Evolutionary conservation across 2,888 invertebrate genomes (phyloP).

Genomic region (Luffia ferchaultella): DNA sequence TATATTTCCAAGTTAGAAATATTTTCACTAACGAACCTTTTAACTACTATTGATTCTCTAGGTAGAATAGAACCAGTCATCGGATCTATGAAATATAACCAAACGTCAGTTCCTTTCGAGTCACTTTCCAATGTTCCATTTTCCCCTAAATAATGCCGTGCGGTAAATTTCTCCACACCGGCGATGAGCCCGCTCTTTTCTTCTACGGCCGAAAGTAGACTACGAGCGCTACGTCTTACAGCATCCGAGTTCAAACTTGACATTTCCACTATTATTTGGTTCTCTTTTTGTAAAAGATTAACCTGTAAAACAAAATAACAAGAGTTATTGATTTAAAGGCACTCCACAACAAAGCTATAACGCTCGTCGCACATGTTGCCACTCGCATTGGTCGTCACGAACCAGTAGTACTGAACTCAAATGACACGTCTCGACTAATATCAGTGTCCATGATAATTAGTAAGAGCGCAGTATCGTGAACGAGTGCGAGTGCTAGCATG

Average conservation of each 20-base stretch:
- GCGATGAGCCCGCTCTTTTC: slow-evolving; percentile 78
- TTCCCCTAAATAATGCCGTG: slow-evolving; percentile 74
- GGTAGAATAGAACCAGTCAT: slow-evolving; percentile 75
- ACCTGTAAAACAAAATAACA: slow-evolving; percentile 48
- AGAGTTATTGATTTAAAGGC: too few relatives aligned
- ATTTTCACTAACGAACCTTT: too few relatives aligned
- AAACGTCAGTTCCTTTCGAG: slow-evolving; percentile 81
- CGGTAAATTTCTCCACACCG: slow-evolving; percentile 85
- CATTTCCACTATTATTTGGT: slow-evolving; percentile 81
- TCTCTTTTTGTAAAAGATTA: slow-evolving; percentile 79
- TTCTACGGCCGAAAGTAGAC: slow-evolving; percentile 69
- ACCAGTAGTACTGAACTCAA: too few relatives aligned
- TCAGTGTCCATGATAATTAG: too few relatives aligned
- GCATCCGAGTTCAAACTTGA: slow-evolving; percentile 77
- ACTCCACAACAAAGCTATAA: too few relatives aligned
- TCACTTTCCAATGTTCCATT: slow-evolving; percentile 82
- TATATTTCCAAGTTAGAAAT: too few relatives aligned
- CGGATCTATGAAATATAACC: slow-evolving; percentile 88
- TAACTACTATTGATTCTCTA: slow-evolving; percentile 75
- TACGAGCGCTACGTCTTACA: slow-evolving; percentile 61
- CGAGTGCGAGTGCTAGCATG: too few relatives aligned
- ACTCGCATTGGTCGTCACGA: too few relatives aligned
- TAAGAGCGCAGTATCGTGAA: neutral
- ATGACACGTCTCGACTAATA: too few relatives aligned
- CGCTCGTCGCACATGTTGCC: too few relatives aligned